These are phyloP conservation scores for Enoplosus armatus DNA, from an alignment of 2,797 vertebrate genomes.

Conservation along the genomic window DNA sequence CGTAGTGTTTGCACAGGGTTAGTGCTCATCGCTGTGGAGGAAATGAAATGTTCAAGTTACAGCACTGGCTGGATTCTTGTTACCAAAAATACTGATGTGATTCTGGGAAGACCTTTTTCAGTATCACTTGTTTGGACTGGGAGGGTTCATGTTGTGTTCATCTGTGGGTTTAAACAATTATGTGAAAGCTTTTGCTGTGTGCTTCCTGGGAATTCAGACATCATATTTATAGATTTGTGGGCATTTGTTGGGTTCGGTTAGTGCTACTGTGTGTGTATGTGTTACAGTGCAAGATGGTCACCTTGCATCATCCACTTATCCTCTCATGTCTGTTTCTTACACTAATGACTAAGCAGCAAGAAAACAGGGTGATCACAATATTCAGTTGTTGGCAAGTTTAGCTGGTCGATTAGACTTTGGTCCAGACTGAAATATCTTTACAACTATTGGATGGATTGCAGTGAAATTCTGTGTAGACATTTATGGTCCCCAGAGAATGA, in stretches of 20 bases:
- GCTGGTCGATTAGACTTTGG: background rate
- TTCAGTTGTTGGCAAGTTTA: background rate
- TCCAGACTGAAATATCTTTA: too few relatives aligned
- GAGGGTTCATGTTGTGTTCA: conserved; percentile 23
- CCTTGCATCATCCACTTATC: conserved; percentile 23
- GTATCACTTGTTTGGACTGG: conserved; percentile 38
- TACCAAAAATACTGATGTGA: conserved; percentile 57
- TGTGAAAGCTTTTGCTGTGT: conserved; percentile 9
- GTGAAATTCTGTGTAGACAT: background rate
- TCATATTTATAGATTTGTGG: background rate
- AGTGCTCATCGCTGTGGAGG: conserved; percentile 63
- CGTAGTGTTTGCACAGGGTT: conserved; percentile 72
- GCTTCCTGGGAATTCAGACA: background rate
- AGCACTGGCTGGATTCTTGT: conserved; percentile 52
- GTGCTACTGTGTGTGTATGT: background rate
- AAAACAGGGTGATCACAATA: background rate
- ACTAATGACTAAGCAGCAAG: conserved; percentile 18
- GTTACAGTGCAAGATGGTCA: background rate
- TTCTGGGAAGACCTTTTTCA: conserved; percentile 53
- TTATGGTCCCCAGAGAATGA: too few relatives aligned
- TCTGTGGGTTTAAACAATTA: conserved; percentile 28
- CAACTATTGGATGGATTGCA: too few relatives aligned
- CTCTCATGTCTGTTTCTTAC: conserved; percentile 1
- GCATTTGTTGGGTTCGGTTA: background rate
- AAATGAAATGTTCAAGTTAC: conserved; percentile 80